Evolutionary conservation across 2,888 invertebrate genomes (phyloP).

Genomic region (Nesidiocoris tenuis): DNA sequence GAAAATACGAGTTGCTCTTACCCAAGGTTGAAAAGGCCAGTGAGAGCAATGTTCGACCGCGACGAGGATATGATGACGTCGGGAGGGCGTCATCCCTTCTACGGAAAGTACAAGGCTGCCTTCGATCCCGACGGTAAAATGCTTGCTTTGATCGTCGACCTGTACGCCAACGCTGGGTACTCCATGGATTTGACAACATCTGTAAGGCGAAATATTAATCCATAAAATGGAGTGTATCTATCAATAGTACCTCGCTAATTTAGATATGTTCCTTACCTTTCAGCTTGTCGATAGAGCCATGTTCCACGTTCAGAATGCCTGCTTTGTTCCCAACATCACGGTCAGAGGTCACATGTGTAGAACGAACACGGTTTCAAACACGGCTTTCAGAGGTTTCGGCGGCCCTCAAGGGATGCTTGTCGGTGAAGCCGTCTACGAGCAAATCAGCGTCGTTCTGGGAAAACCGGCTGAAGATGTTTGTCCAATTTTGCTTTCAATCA

Average conservation of each 20-base stretch:
- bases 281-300: conserved; percentile 81
- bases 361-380: conserved; percentile 89
- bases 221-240: neutral
- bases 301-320: conserved; percentile 80
- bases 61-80: conserved; percentile 92
- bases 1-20: too few relatives aligned
- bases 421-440: conserved; percentile 64
- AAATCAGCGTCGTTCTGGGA: conserved; percentile 70
- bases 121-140: conserved; percentile 75
- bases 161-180: conserved; percentile 82
- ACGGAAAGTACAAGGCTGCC: conserved; percentile 76
- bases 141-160: conserved; percentile 67
- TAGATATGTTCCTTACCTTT: conserved; percentile 31
- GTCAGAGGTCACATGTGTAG: conserved; percentile 74
- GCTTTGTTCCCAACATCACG: conserved; percentile 72
- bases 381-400: conserved; percentile 91
- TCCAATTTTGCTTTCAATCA: neutral
- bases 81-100: conserved; percentile 87
- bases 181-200: conserved; percentile 76
- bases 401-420: conserved; percentile 89
- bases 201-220: too few relatives aligned
- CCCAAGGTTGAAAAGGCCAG: conserved; percentile 68
- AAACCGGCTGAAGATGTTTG: conserved; percentile 65
- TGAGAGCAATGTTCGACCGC: conserved; percentile 85
- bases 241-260: too few relatives aligned